Percentiles rank a stretch among this genome's conserved stretches.
These are phyloP conservation scores for Nasonia oneida DNA, from an alignment of 2,888 invertebrate genomes.

Conservation along the genomic window DNA sequence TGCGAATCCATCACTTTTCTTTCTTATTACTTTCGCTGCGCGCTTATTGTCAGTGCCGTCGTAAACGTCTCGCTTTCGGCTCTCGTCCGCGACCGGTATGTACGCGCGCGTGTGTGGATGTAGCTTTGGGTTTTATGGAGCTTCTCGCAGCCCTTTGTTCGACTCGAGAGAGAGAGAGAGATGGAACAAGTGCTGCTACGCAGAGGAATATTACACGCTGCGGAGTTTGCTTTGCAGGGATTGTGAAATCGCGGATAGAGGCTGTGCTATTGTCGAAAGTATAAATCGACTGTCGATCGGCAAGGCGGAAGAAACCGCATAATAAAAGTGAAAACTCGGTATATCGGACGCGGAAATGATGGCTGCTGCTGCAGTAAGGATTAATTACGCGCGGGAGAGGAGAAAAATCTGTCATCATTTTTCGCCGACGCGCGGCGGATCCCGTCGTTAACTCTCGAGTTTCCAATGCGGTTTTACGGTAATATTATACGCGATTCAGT, in stretches of 20 bases:
- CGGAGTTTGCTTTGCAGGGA: background rate
- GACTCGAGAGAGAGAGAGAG: background rate
- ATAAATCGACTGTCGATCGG: background rate
- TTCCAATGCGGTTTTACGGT: no score
- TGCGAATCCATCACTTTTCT: conserved; percentile 35
- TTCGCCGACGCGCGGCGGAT: background rate
- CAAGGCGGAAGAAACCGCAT: background rate
- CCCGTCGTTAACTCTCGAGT: no score
- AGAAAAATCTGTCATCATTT: background rate
- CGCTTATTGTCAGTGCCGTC: conserved; percentile 43
- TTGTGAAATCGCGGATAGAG: background rate
- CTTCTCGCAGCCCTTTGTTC: conserved; percentile 14
- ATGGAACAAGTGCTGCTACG: background rate
- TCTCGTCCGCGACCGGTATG: no score
- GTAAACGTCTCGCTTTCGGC: conserved; percentile 45
- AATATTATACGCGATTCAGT: no score
- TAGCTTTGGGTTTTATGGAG: conserved; percentile 45
- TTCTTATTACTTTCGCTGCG: background rate
- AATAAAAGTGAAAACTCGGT: conserved; percentile 31
- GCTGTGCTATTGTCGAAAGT: background rate
- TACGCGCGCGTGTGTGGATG: background rate
- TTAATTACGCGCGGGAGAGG: background rate
- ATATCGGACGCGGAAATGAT: background rate
- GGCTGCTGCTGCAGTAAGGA: no score
- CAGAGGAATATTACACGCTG: no score